Evolutionary conservation across 2,113 vertebrate genomes (phyloP), one percentile per base, ranked within the genome.

Genomic region (Lipotes vexillifer): DNA sequence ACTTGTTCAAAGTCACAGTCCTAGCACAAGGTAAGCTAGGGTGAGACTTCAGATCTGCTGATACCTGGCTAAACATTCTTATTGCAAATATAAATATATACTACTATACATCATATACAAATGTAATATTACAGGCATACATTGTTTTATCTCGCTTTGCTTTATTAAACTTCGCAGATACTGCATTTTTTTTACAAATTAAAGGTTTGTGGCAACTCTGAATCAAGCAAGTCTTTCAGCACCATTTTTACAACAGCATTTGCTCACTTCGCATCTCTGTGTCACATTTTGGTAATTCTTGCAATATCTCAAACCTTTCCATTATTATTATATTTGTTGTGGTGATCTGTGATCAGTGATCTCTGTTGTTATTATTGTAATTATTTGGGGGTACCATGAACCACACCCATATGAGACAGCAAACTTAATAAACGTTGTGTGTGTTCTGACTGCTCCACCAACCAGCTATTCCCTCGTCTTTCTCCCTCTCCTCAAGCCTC

Each of bases 1-100:
- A 90, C 4, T 46, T 93, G 55, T 88, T 93, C 69, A 90, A 96
- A 96, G 85, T 77, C 86, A 82, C 2, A 90, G 31, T 89, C 18
- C 74, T 55, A 90, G 33, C 25, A 78, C 33, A 93, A 75, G 9
- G 14, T 68, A 94, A 91, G 49, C 31, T 85, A 97, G 59, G n/a
- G 46, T 77, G 13, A 94, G 38, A 93, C 49, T 91, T 87, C 36
- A 80, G 52, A 90, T 94, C 31, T 96, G 44, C 36, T 66, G 27
- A 88, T 15, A 92, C 29, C 33, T 86, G 41, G 57, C 46, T 95
- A 83, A 89, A 94, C 44, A 83, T 1, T 23, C 59, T 96, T 74
- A 83, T 0, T 55, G 25, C 36, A n/a, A 69, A 90, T 25, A 90
- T 57, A 93, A 82, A 72, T 38, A 89, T 20, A 78, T 27, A 89